Base-by-base conservation (phyloP, 92 coral and sea anemone genomes). In the Umimayanthus kanabou region DNA sequence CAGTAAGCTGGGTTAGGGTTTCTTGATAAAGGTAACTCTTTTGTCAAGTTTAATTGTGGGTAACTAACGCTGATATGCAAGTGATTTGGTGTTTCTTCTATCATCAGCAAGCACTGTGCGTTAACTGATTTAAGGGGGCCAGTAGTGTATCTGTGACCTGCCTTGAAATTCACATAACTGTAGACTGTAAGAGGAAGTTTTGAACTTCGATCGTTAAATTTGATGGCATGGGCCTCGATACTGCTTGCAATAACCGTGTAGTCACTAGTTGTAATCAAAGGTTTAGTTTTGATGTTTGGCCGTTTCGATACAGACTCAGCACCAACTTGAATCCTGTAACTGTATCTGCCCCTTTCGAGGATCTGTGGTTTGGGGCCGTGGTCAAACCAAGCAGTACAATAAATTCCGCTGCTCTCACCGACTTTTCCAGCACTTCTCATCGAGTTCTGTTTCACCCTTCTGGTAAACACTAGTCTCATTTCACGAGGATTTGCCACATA, bases 1-100 rank as follows among this genome's bases (percentile, higher is more conserved):
- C 85, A 81, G 85, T 81, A 81, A n/a, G 39, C 71, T 42, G 85
- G 85, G 72, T 81, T 81, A 8, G 85, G 76, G 55, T 81, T 81
- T 40, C 64, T 67, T 66, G 85, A 37, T 40, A 28, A 39, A 25
- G 85, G 85, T 15, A 45, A n/a, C n/a, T 65, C 75, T 9, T 81
- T 81, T 4, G 39, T 69, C 10, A 81, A 40, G 76, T 81, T 81
- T 23, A 81, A 25, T 16, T 65, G 76, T 37, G 85, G 85, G 47
- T 81, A 81, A 45, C 85, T 81, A 4, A 70, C 85, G 40, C 85
- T 81, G n/a, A 81, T 66, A 39, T 65, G 22, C 76, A 81, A 5
- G 29, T 81, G 76, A 40, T 29, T 81, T 20, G 23, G 16, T 0
- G 22, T 69, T 81, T 65, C 76, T 69, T 81, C 85, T 23, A 64